Conservation (phyloP, 2,888 invertebrate genomes). For the Cryptocheilus praepositus region DNA sequence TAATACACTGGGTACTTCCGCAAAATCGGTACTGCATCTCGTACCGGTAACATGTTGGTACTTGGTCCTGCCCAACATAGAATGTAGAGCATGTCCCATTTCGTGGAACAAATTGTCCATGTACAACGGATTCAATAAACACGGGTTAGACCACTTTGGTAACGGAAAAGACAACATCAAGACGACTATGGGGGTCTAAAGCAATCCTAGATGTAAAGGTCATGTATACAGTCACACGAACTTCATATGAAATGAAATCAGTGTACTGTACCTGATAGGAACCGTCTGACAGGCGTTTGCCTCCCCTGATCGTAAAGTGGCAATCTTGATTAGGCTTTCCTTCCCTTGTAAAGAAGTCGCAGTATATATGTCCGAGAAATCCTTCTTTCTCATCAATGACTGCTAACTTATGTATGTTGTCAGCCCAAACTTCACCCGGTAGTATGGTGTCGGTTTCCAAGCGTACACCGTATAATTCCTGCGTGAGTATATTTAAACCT, state of each 20-base stretch:
- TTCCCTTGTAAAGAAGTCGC: conserved; percentile 94
- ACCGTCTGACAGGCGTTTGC: conserved; percentile 86
- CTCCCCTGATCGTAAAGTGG: conserved; percentile 98
- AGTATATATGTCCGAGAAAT: conserved; percentile 94
- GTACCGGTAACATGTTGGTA: conserved; percentile 99
- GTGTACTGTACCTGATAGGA: conserved; percentile 84
- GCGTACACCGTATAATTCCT: conserved; percentile 88
- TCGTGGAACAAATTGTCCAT: conserved; percentile 99
- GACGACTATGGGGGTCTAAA: conserved; percentile 86
- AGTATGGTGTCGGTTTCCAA: conserved; percentile 81
- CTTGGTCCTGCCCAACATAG: conserved; percentile 95
- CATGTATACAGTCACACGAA: too few relatives aligned
- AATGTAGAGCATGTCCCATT: conserved; percentile 99
- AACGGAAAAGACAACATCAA: conserved; percentile 91
- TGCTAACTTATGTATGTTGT: conserved; percentile 94
- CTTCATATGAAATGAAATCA: background rate
- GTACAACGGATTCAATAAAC: conserved; percentile 87
- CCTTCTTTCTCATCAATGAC: conserved; percentile 89
- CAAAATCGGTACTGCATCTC: conserved; percentile 97
- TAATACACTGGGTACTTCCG: conserved; percentile 98
- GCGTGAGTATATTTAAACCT: conserved; percentile 93
- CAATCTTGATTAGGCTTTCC: conserved; percentile 99
- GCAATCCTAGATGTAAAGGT: background rate
- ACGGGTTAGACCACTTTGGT: conserved; percentile 85
- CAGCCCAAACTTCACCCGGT: conserved; percentile 89